phyloP scores from a whole-genome alignment of 2,888 invertebrate genomes.

The Carpatolechia fugitivella region DNA sequence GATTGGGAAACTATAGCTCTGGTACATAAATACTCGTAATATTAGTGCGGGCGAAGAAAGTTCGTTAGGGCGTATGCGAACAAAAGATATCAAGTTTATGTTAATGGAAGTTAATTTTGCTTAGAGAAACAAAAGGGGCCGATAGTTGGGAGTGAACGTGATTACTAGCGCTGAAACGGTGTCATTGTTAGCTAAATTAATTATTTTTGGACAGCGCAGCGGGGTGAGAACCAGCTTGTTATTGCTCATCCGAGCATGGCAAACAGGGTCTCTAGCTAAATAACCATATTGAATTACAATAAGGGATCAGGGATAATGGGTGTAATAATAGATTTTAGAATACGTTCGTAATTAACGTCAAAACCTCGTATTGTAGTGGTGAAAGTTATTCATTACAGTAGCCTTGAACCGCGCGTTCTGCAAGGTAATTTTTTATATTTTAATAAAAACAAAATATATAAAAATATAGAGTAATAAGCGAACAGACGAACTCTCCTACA shows the following conservation, averaged over 20 bases:
- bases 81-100: slow-evolving; percentile 35
- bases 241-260: background rate
- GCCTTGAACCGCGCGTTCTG: no score
- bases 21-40: slow-evolving; percentile 26
- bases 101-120: slow-evolving; percentile 41
- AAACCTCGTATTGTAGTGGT: no score
- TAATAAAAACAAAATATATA: no score
- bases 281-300: background rate
- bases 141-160: slow-evolving; percentile 31
- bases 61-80: slow-evolving; percentile 27
- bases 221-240: background rate
- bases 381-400: no score
- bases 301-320: background rate
- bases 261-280: background rate
- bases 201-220: slow-evolving; percentile 8
- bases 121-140: slow-evolving; percentile 33
- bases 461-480: no score
- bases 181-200: slow-evolving; percentile 15
- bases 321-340: no score
- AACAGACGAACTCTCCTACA: no score
- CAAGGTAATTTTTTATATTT: no score
- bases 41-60: slow-evolving; percentile 26
- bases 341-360: background rate
- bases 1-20: slow-evolving; percentile 4
- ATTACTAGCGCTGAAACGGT: slow-evolving; percentile 3